phyloP scores from a whole-genome alignment of 2,888 invertebrate genomes.

The Liopterus haemorrhoidalis region DNA sequence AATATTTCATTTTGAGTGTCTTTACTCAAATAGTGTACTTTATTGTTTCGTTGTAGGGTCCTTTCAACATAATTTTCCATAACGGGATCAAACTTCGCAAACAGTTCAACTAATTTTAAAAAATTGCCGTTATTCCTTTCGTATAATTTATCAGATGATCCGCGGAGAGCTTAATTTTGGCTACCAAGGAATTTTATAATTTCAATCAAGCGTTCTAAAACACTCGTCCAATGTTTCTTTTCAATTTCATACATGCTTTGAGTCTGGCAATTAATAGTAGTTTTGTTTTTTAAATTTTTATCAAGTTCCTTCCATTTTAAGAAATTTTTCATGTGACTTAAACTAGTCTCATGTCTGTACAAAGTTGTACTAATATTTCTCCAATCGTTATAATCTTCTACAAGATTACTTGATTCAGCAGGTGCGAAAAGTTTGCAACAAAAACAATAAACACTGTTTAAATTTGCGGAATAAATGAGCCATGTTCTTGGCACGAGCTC shows the following conservation, averaged over 20 bases:
- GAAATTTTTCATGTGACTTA: conserved; percentile 18
- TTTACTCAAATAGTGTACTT: conserved; percentile 22
- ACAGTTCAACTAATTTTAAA: conserved; percentile 27
- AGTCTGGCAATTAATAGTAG: conserved; percentile 20
- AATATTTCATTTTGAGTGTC: conserved; percentile 25
- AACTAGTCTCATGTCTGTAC: conserved; percentile 18
- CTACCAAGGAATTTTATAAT: conserved; percentile 24
- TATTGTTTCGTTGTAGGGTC: conserved; percentile 17
- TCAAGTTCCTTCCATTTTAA: conserved; percentile 18
- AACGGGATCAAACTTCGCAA: conserved; percentile 26
- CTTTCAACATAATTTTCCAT: conserved; percentile 25
- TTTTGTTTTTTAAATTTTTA: conserved; percentile 18
- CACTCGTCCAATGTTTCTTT: conserved; percentile 23
- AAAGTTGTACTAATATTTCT: conserved; percentile 11
- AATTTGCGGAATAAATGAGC: conserved; percentile 1
- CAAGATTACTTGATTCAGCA: conserved; percentile 12
- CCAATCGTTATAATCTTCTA: conserved; percentile 13
- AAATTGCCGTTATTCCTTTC: conserved; percentile 25
- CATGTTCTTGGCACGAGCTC: conserved; percentile 9
- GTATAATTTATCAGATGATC: conserved; percentile 26
- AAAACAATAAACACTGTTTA: conserved; percentile 7
- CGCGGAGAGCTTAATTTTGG: conserved; percentile 25
- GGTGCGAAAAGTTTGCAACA: conserved; percentile 13
- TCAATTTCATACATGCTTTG: conserved; percentile 22
- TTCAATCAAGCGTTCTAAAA: conserved; percentile 25